A percentile compares a stretch with the other conserved stretches of the same genome.
These are phyloP conservation scores for Acanthosoma haemorrhoidale DNA, from an alignment of 2,888 invertebrate species.

Conservation along the genomic window DNA sequence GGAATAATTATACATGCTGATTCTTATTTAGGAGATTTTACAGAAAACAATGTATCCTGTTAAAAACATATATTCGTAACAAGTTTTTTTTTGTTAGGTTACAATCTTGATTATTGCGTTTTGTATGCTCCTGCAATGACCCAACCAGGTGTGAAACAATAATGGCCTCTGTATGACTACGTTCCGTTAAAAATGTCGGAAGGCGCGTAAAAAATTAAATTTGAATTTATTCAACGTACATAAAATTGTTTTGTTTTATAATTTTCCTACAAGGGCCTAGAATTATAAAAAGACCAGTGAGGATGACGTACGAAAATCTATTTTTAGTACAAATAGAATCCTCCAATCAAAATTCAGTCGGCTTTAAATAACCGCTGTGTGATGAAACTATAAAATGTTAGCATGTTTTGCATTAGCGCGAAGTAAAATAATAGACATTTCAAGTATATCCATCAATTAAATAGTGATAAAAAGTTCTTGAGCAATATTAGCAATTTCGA, in stretches of 20 bases:
- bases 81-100: background rate
- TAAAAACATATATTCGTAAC: background rate
- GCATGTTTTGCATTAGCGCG: background rate
- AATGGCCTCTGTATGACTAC: background rate
- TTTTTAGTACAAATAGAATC: constrained; percentile 12
- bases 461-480: background rate
- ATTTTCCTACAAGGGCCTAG: background rate
- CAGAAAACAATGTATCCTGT: background rate
- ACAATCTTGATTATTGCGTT: background rate
- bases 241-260: background rate
- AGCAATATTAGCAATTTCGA: background rate
- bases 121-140: background rate
- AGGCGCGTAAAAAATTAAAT: background rate
- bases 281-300: background rate
- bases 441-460: background rate
- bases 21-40: background rate
- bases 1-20: background rate
- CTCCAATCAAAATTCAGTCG: constrained; percentile 24
- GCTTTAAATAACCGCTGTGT: constrained; percentile 22
- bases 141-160: background rate
- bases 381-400: background rate
- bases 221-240: background rate
- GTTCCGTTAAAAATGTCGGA: background rate
- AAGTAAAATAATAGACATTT: background rate
- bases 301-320: background rate